Percentiles rank a stretch among this genome's conserved stretches.
These are phyloP conservation scores for Latheticus oryzae DNA, from an alignment of 2,888 invertebrate genomes.

Conservation along the genomic window DNA sequence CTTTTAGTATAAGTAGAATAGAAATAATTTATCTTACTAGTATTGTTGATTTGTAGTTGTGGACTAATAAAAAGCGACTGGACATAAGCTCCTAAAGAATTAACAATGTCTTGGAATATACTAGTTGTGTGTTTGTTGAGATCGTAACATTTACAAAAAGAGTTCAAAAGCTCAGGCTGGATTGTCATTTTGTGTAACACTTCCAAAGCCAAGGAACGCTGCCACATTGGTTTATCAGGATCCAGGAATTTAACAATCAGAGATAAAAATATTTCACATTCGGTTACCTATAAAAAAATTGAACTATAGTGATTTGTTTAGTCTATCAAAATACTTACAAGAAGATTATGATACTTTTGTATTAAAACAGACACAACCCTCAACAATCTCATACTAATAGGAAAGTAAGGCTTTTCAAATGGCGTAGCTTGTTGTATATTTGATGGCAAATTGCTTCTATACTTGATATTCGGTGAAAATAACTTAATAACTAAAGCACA, in stretches of 20 bases:
- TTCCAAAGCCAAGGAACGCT: conserved; percentile 93
- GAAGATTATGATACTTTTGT: conserved; percentile 89
- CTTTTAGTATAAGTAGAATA: conserved; percentile 46
- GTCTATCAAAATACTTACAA: conserved; percentile 72
- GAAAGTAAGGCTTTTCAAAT: conserved; percentile 94
- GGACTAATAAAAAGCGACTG: conserved; percentile 89
- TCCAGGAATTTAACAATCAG: conserved; percentile 97
- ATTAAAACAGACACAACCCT: conserved; percentile 93
- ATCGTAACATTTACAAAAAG: conserved; percentile 96
- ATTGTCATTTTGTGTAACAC: conserved; percentile 94
- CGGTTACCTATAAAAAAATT: conserved; percentile 79
- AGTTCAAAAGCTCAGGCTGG: conserved; percentile 86
- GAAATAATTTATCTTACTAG: conserved; percentile 59
- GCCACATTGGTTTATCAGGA: conserved; percentile 97
- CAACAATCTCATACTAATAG: conserved; percentile 94
- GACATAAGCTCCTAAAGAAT: conserved; percentile 92
- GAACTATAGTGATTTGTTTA: conserved; percentile 3
- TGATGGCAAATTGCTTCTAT: conserved; percentile 72
- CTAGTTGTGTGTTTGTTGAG: conserved; percentile 93
- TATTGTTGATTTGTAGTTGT: conserved; percentile 68
- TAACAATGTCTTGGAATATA: conserved; percentile 95
- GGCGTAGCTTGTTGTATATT: conserved; percentile 74
- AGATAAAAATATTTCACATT: conserved; percentile 98
- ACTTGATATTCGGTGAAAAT: conserved; percentile 99
- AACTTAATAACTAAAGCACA: conserved; percentile 98